Evolutionary conservation across 2,888 invertebrate genomes (phyloP), one percentile per base, ranked within the genome.

Genomic region (Agrochola macilenta): DNA sequence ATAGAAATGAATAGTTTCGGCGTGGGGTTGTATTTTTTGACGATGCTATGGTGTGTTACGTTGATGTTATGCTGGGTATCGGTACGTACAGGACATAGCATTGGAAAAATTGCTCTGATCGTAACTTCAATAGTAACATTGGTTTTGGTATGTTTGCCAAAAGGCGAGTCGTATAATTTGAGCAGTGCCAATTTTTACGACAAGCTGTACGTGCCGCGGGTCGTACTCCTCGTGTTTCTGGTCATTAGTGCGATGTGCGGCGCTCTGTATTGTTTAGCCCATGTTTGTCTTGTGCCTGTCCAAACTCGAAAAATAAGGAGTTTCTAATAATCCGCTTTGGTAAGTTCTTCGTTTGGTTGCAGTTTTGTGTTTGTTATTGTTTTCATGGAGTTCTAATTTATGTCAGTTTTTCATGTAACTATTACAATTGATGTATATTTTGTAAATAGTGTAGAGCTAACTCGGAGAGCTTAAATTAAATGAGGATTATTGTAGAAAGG

Each of bases 21-120:
- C 90, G 94, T 97, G 84, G 98, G 98, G 87, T 96, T 98, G 81
- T 97, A 98, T 92, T 95, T 98, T 88, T 93, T 98, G 89, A 95
- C 97, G 81, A 93, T 97, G 78, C 92, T 98, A 87, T 98, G 98
- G 98, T 96, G 97, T 85, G 89, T 97, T 77, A 97, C 98, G 54
- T 93, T 97, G 60, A 91, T 98, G 88, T 91, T 98, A 87, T 98
- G 98, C 89, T 97, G 98, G 90, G 94, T 98, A 72, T 97, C 98
- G 4, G 94, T 98, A 65, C 97, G 97, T 89, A 97, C 97, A 61
- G 97, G 97, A 84, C 98, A 97, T 92, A 97, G 96, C 90, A 93
- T 98, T 81, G 98, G 98, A 74, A 97, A 97, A 92, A 93, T 97
- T 84, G 97, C 97, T 66, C 90, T 98, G 76, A 91, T 95, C 66